phyloP scores from a whole-genome alignment of 2,888 invertebrate genomes.

The Oscheius sp. region DNA sequence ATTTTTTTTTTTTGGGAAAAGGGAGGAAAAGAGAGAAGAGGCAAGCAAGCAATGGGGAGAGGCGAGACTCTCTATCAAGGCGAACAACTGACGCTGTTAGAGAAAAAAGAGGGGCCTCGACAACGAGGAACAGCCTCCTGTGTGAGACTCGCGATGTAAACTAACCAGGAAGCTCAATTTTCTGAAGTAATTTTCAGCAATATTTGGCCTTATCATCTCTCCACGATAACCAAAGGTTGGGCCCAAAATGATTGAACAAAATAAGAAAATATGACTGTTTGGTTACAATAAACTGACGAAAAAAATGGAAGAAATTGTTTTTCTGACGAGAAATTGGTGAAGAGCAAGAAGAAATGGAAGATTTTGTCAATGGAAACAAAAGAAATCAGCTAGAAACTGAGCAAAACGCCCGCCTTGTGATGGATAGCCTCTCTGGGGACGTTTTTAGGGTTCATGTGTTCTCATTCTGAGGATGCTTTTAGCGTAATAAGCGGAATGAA shows the following conservation, averaged over 20 bases:
- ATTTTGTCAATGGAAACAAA: background rate
- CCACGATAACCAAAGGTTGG: no score
- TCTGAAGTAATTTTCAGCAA: background rate
- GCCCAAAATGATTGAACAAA: background rate
- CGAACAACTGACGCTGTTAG: constrained; percentile 12
- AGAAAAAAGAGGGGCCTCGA: constrained; percentile 12
- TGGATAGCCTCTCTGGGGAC: background rate
- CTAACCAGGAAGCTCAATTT: constrained; percentile 13
- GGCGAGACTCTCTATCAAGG: constrained; percentile 4
- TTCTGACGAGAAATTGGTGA: no score
- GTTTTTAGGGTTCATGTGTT: background rate
- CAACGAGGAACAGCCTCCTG: constrained; percentile 28
- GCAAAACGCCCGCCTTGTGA: background rate
- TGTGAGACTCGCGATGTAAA: constrained; percentile 17
- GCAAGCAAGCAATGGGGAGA: background rate
- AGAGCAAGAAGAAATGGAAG: no score
- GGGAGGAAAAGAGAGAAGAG: background rate
- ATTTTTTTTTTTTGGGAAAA: background rate
- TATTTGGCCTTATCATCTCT: no score
- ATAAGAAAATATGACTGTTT: background rate
- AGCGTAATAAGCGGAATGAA: background rate
- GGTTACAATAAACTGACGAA: background rate
- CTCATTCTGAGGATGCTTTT: background rate
- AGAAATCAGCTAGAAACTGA: background rate
- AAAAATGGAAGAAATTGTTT: background rate